Conservation (phyloP, 2,113 vertebrate genomes). For the Myotis brandtii region DNA sequence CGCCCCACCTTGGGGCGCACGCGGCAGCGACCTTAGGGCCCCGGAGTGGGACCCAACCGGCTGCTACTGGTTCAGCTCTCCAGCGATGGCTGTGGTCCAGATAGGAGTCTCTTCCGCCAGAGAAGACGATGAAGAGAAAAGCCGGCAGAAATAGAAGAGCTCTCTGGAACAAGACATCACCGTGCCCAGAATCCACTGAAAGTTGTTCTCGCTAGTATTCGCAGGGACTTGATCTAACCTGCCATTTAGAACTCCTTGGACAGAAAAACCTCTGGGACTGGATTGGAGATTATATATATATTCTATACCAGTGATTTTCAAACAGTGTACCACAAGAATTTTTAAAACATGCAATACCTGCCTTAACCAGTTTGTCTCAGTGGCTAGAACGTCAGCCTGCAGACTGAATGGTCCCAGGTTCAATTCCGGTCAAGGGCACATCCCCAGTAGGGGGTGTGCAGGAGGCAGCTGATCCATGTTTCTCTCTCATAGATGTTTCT, state of each 20-base stretch:
- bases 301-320: background rate
- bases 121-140: background rate
- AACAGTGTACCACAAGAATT: background rate
- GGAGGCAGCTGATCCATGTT: too few species aligned
- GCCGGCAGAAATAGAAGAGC: background rate
- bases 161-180: background rate
- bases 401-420: too few species aligned
- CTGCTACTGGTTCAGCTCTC: background rate
- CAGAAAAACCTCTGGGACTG: background rate
- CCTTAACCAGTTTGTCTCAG: too few species aligned
- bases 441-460: too few species aligned
- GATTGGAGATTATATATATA: background rate
- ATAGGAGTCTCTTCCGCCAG: background rate
- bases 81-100: accelerated
- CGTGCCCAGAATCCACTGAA: background rate
- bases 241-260: background rate
- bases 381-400: too few species aligned
- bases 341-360: background rate
- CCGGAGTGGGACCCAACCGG: accelerated
- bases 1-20: background rate
- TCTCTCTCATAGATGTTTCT: too few species aligned
- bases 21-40: accelerated
- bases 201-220: background rate
- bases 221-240: background rate
- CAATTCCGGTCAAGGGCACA: too few species aligned